Evolutionary conservation across 2,113 vertebrate genomes (phyloP).

Genomic region (Apodemus sylvaticus): DNA sequence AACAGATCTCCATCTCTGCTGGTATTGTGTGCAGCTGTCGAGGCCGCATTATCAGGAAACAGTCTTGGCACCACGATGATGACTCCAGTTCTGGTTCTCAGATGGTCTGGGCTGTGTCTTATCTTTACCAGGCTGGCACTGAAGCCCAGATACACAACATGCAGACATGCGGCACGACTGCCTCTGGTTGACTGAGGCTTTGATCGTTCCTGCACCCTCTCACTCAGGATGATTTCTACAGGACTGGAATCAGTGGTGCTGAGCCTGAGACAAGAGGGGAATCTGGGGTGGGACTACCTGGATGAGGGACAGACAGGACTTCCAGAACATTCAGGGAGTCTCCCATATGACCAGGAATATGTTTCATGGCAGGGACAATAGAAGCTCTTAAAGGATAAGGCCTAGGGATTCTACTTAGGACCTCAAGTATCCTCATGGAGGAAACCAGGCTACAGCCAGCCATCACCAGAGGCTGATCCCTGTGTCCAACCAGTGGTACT

Average conservation of each 20-base stretch:
- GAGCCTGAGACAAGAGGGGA: neutral
- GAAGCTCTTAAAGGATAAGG: neutral
- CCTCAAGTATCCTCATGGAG: neutral
- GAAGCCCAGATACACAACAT: no score
- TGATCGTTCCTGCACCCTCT: neutral
- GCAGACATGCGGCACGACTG: no score
- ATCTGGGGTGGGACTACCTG: neutral
- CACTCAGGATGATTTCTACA: neutral
- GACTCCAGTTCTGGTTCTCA: neutral
- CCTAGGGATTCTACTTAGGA: neutral
- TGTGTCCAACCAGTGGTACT: neutral
- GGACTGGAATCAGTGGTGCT: neutral
- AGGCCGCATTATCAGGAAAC: neutral
- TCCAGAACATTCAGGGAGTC: neutral
- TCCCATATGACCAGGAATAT: neutral
- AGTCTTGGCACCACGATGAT: neutral
- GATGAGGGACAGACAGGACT: neutral
- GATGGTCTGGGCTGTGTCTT: neutral
- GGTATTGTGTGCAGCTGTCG: neutral
- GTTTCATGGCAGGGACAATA: neutral
- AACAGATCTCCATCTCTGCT: no score
- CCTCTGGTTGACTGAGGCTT: neutral
- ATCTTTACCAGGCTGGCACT: neutral
- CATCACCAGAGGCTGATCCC: neutral
- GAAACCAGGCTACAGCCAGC: neutral